Conservation (phyloP, 2,113 vertebrate species). For the Tinamus guttatus region DNA sequence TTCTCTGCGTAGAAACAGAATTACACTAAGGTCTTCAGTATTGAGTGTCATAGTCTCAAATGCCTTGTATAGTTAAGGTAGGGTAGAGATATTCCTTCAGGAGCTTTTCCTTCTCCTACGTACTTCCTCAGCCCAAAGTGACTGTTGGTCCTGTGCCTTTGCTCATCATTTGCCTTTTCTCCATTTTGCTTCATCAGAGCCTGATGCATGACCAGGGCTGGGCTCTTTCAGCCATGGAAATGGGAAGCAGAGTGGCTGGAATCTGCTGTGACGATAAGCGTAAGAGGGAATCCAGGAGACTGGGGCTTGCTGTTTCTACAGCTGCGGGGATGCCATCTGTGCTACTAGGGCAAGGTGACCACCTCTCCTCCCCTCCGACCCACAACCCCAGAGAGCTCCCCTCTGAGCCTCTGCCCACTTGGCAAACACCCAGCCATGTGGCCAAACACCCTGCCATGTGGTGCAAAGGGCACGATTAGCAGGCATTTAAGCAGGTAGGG, state of each 20-base stretch:
- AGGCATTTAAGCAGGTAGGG: not conserved
- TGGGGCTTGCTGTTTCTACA: not conserved
- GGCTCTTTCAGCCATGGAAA: rapidly evolving
- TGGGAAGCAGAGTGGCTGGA: not conserved
- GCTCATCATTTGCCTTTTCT: not conserved
- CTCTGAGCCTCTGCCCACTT: not conserved
- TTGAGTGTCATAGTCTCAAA: not conserved
- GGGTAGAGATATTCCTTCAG: not conserved
- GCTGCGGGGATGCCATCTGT: rapidly evolving
- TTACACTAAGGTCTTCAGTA: not conserved
- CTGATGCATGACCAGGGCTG: rapidly evolving
- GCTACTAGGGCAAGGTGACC: not conserved
- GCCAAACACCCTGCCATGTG: not conserved
- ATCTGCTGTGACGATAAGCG: not conserved
- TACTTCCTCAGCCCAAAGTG: not conserved
- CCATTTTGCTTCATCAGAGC: not conserved
- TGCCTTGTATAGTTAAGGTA: not conserved
- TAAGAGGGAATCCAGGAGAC: not conserved
- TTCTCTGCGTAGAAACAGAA: not conserved
- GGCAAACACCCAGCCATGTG: no score
- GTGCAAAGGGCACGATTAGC: not conserved
- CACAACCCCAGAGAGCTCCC: no score
- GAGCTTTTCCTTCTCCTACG: not conserved
- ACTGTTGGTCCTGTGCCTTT: not conserved
- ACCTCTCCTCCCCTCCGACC: no score